Evolutionary conservation across 2,113 vertebrate genomes (phyloP), one percentile per base, ranked within the genome.

Genomic region (Thryonomys swinderianus): DNA sequence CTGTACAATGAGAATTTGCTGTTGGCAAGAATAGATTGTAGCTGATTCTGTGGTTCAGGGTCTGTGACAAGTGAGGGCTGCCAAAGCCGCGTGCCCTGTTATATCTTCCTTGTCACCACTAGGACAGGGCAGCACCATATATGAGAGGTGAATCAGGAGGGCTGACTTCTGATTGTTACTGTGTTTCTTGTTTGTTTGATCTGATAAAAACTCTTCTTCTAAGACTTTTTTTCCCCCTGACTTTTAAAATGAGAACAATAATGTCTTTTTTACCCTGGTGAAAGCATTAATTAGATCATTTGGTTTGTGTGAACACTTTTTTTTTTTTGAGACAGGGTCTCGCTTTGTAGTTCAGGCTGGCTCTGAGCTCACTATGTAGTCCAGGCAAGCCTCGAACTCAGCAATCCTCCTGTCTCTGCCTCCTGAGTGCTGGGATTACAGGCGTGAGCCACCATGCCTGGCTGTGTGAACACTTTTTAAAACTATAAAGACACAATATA

Each of bases 31-130:
- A 80, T 88, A 83, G 89, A 84, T 91, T 88, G 30, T 96, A 92
- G 96, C 83, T 85, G 94, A 91, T 80, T 94, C 67, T 94, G 30
- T 95, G 94, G 80, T 95, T 96, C 88, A 90, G 64, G 42, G 45
- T 88, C 34, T 86, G 34, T 93, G 94, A 89, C 51, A 94, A 55
- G 48, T 67, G 64, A 86, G 57, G 93, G n/a, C 82, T 96, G 86
- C 85, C 89, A 91, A n/a, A 88, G 67, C 67, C 59, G 79, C 55
- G 94, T 93, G 62, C 25, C 69, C 87, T 7, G 84, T 10, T 81
- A 30, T 89, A 8, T 95, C 34, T 30, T 78, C 81, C 42, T 92
- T 73, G 79, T 95, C 81, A 42, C 87, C 86, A 82, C 57, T 18
- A 94, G 71, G 89, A 84, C 88, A 91, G 42, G 53, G 40, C 92